Evolutionary conservation across 2,888 invertebrate genomes (phyloP).

Genomic region (Tryphoninae sp.): DNA sequence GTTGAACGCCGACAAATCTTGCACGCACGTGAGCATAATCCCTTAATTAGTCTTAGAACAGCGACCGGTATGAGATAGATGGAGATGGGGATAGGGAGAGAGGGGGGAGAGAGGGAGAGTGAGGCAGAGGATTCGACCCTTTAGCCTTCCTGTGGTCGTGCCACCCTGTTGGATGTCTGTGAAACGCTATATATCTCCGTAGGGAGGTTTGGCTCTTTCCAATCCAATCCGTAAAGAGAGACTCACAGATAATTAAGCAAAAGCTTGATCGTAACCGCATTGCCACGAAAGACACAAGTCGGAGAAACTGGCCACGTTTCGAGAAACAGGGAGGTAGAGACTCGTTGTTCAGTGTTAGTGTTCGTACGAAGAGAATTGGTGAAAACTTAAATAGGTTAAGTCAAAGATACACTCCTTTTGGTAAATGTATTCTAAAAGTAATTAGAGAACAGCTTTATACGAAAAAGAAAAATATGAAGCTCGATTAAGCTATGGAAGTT

Average conservation of each 20-base stretch:
- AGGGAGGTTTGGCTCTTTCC: constrained; percentile 25
- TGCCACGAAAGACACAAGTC: constrained; percentile 2
- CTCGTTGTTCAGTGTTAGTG: background rate
- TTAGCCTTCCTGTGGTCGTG: constrained; percentile 35
- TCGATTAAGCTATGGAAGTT: constrained; percentile 36
- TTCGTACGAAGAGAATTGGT: background rate
- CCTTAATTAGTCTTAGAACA: constrained; percentile 70
- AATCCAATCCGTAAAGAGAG: constrained; percentile 30
- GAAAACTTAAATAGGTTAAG: constrained; percentile 32
- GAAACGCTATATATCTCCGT: constrained; percentile 30
- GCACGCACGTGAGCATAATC: constrained; percentile 69
- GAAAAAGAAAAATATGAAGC: constrained; percentile 5
- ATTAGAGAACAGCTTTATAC: constrained; percentile 8
- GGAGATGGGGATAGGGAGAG: no score
- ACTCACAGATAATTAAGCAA: constrained; percentile 32
- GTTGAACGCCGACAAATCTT: constrained; percentile 68
- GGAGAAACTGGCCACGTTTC: background rate
- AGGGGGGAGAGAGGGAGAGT: no score
- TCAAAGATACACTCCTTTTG: constrained; percentile 26
- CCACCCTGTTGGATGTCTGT: constrained; percentile 19
- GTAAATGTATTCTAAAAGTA: constrained; percentile 22
- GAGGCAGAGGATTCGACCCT: constrained; percentile 16
- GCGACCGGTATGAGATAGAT: constrained; percentile 3
- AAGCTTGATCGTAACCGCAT: constrained; percentile 38
- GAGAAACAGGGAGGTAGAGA: background rate